Evolutionary conservation across 2,113 vertebrate genomes (phyloP).

Genomic region (Sturnus vulgaris): DNA sequence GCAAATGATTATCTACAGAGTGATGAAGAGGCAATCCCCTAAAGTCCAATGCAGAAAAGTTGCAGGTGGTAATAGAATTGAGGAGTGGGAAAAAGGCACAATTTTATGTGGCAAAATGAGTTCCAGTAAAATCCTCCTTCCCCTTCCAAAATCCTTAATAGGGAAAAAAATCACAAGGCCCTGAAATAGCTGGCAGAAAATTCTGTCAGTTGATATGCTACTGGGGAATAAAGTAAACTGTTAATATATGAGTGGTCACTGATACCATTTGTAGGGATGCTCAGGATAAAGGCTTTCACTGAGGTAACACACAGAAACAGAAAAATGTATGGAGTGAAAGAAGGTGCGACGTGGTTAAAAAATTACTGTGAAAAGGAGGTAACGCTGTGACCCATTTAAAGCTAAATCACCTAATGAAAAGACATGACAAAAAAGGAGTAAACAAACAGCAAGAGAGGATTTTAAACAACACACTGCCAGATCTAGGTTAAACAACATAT

Average conservation of each 20-base stretch:
- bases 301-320: background rate
- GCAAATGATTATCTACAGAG: background rate
- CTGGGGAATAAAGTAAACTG: background rate
- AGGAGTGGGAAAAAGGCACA: background rate
- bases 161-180: background rate
- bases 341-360: background rate
- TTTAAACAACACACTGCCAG: background rate
- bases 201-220: background rate
- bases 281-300: background rate
- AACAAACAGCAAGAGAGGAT: background rate
- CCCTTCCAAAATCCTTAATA: background rate
- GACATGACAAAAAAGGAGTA: background rate
- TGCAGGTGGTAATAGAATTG: background rate
- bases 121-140: background rate
- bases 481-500: constrained; percentile 32
- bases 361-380: background rate
- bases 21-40: background rate
- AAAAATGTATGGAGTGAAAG: background rate
- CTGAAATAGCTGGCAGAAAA: background rate
- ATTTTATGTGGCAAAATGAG: background rate
- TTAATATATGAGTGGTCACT: background rate
- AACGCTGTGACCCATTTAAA: background rate
- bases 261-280: background rate
- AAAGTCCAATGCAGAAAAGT: background rate
- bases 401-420: background rate